These are phyloP conservation scores for Oxyruncus cristatus DNA, from an alignment of 2,113 vertebrate genomes.

Conservation along the genomic window DNA sequence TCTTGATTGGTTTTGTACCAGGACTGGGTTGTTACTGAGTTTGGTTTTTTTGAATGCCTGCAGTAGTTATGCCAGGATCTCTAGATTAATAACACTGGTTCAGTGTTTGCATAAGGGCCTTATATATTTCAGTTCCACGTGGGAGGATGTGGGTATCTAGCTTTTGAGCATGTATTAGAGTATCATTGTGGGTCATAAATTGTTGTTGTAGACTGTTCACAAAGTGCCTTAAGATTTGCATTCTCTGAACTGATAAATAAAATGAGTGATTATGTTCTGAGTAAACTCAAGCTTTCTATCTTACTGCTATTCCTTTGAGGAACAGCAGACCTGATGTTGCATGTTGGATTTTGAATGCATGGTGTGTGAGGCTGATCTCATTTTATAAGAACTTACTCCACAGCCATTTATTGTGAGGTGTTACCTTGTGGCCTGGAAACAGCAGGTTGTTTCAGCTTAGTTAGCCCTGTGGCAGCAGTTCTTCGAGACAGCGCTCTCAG, in stretches of 20 bases:
- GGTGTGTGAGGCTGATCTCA: not conserved
- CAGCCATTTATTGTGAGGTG: not conserved
- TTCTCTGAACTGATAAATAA: not conserved
- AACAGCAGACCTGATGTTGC: not conserved
- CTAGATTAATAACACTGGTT: not conserved
- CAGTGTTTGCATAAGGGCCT: not conserved
- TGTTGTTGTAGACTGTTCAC: not conserved
- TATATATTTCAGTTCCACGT: not conserved
- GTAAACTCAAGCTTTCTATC: not conserved
- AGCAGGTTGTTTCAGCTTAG: not conserved
- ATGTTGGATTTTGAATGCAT: not conserved
- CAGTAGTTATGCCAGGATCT: not conserved
- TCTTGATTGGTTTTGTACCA: not conserved
- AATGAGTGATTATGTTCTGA: not conserved
- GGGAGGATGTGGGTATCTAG: not conserved
- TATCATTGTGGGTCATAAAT: conserved; percentile 1
- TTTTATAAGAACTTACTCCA: not conserved
- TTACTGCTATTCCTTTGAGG: not conserved
- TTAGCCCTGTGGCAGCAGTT: not conserved
- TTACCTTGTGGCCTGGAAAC: not conserved
- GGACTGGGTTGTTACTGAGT: not conserved
- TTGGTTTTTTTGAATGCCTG: not conserved
- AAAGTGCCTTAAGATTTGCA: not conserved
- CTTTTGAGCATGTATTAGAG: not conserved
- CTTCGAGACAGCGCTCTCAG: not conserved